These are phyloP conservation scores for Podotricha telesiphe DNA, from an alignment of 2,888 invertebrate genomes.

Conservation along the genomic window DNA sequence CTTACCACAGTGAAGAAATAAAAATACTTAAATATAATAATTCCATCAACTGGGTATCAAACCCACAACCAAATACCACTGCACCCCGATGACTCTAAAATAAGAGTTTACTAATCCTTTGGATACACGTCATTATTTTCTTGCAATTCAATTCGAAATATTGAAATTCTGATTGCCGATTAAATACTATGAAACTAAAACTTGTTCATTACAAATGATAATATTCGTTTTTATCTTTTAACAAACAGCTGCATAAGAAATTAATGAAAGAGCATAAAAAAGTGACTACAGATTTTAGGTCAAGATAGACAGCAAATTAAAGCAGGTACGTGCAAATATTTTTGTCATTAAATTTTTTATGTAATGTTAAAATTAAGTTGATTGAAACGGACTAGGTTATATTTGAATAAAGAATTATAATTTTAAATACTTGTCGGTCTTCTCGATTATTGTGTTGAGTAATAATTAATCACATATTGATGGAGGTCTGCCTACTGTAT, in stretches of 20 bases:
- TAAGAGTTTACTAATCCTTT: too few relatives aligned
- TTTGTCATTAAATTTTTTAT: slow-evolving; percentile 3
- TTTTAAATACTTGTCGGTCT: not conserved
- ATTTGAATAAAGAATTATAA: not conserved
- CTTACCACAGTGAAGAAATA: too few relatives aligned
- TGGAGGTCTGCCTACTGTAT: too few relatives aligned
- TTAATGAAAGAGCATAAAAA: slow-evolving; percentile 1
- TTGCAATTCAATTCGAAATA: not conserved
- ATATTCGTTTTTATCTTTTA: not conserved
- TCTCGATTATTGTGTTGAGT: too few relatives aligned
- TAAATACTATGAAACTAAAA: not conserved
- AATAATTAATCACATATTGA: too few relatives aligned
- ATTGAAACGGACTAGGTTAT: not conserved
- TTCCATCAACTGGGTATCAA: not conserved
- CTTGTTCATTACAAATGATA: not conserved
- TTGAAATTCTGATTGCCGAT: not conserved
- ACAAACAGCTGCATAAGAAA: not conserved
- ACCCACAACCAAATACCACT: too few relatives aligned
- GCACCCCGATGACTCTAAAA: too few relatives aligned
- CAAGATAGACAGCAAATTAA: slow-evolving; percentile 12
- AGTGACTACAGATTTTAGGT: slow-evolving; percentile 8
- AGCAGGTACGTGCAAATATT: slow-evolving; percentile 10
- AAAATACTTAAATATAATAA: too few relatives aligned
- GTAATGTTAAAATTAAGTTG: not conserved
- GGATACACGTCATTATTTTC: too few relatives aligned